These are phyloP conservation scores for Ectemnius lituratus DNA, from an alignment of 2,888 invertebrate genomes.

Conservation along the genomic window DNA sequence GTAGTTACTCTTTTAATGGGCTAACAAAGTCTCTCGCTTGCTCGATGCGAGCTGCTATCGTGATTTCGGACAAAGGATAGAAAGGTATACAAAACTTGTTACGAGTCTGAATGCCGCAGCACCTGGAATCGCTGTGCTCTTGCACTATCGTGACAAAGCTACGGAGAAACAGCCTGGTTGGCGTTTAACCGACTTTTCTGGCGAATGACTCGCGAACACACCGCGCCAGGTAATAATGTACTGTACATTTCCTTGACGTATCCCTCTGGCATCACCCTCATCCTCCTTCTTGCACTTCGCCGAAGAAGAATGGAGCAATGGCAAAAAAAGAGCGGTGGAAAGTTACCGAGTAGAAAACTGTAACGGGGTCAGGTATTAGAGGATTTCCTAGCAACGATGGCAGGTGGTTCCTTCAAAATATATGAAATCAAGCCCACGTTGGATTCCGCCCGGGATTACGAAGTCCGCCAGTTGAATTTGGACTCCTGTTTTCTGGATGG, in stretches of 20 bases:
- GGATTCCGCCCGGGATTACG: too few relatives aligned
- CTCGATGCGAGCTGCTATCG: neutral
- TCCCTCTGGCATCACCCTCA: neutral
- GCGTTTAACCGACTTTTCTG: slow-evolving; percentile 40
- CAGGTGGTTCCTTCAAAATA: slow-evolving; percentile 28
- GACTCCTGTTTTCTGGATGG: too few relatives aligned
- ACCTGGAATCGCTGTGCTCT: slow-evolving; percentile 15
- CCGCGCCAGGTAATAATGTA: slow-evolving; percentile 46
- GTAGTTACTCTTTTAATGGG: slow-evolving; percentile 7
- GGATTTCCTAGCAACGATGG: slow-evolving; percentile 23
- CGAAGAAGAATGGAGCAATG: neutral
- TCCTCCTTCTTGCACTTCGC: too few relatives aligned
- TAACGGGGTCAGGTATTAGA: slow-evolving; percentile 60
- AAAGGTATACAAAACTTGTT: slow-evolving; percentile 10
- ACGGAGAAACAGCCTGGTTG: slow-evolving; percentile 2
- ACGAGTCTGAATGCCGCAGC: slow-evolving; percentile 9
- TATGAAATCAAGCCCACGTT: slow-evolving; percentile 27
- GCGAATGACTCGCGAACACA: slow-evolving; percentile 34
- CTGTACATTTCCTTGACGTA: slow-evolving; percentile 40
- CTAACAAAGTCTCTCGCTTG: neutral
- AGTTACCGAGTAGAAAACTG: slow-evolving; percentile 38
- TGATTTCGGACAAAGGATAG: neutral
- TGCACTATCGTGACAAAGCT: slow-evolving; percentile 27
- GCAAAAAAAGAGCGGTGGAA: slow-evolving; percentile 18
- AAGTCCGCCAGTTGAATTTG: too few relatives aligned